Evolutionary conservation across 2,113 vertebrate species (phyloP).

Genomic region (Ceyx margarethae): DNA sequence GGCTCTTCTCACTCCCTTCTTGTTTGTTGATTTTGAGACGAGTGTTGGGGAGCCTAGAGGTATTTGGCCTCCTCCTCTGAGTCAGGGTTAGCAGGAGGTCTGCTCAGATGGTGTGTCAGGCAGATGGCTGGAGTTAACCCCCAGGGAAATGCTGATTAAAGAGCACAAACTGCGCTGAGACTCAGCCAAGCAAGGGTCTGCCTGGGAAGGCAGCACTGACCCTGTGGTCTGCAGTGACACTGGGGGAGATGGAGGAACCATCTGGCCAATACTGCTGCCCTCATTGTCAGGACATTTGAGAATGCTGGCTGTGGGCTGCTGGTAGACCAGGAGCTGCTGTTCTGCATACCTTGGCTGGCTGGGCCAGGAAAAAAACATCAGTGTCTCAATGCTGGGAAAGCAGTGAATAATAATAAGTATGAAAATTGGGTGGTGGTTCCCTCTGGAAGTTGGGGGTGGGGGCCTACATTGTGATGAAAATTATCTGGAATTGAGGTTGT

Average conservation of each 20-base stretch:
- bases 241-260: not conserved
- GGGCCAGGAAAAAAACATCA: not conserved
- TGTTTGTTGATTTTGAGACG: not conserved
- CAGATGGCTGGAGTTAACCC: slow-evolving; percentile 58
- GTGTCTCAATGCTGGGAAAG: not conserved
- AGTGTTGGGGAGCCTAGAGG: not conserved
- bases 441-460: not conserved
- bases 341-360: not conserved
- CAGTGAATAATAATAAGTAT: not conserved
- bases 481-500: not conserved
- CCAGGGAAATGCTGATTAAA: slow-evolving; percentile 30
- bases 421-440: not conserved
- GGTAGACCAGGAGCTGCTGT: fast-evolving
- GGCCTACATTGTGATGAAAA: not conserved
- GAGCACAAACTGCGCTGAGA: slow-evolving; percentile 4
- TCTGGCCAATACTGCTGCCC: not conserved
- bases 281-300: not conserved
- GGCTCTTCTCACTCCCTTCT: not conserved
- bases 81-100: slow-evolving; percentile 49
- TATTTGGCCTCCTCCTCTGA: not conserved
- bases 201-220: not conserved
- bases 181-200: not conserved
- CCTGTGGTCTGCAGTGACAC: fast-evolving
- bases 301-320: not conserved
- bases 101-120: slow-evolving; percentile 31